Evolutionary conservation across 2,888 invertebrate species (phyloP), one percentile per base, ranked within the genome.

Genomic region (Ephialtes manifestator): DNA sequence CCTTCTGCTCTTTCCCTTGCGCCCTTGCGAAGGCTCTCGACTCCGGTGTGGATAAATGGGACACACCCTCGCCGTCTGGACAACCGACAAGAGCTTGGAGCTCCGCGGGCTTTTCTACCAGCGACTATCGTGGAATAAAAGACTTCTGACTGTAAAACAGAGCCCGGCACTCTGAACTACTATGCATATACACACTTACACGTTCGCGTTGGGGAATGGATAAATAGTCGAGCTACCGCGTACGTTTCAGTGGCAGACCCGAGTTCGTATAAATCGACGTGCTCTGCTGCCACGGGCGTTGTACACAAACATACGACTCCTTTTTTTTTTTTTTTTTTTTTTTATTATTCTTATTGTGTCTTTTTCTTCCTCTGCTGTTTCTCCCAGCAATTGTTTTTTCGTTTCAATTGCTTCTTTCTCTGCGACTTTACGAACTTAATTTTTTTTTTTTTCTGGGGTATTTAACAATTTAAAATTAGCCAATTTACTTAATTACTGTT

Each of bases 31-130:
- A 84, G 81, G 77, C 81, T 78, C 78, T 78, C 78, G 78, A 83
- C 77, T 75, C 65, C 67, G 84, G 86, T 86, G 81, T 79, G 85
- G 83, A 87, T 87, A 89, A 87, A 88, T 88, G 87, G 85, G 85
- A 85, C 76, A 82, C 88, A 77, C 86, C 72, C 81, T 65, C 67
- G 55, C 80, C 85, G 81, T 87, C 84, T 82, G 83, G 72, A 81
- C 85, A 87, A 79, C 75, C 74, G 75, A 81, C 82, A 74, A 75
- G 81, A 58, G 84, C 83, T 81, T 65, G 74, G 67, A 63, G 58
- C 80, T 63, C 60, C 58, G 74, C 35, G 51, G 20, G 83, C 81
- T 80, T 79, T 71, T 46, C 83, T 85, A 83, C 71, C 74, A 63
- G 68, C 13, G 51, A 77, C 84, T 76, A 68, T 70, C 68, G 63